Evolutionary conservation across 2,113 vertebrate genomes (phyloP).

Genomic region (Donacobius atricapilla): DNA sequence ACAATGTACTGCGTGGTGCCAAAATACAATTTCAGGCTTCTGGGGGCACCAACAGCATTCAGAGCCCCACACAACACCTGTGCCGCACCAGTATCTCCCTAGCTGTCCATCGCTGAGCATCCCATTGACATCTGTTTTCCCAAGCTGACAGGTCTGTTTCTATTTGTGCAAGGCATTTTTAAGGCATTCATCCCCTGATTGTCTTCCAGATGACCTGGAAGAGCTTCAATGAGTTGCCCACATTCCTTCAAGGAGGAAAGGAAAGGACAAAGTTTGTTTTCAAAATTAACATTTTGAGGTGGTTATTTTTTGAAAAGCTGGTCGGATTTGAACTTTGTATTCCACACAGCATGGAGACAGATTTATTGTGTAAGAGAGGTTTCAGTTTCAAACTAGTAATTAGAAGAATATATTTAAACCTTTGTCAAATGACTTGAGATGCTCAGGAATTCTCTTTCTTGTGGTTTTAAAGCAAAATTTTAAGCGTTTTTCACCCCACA

Average conservation of each 20-base stretch:
- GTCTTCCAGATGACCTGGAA: not conserved
- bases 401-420: not conserved
- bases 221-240: not conserved
- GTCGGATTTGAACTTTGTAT: not conserved
- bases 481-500: not conserved
- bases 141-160: not conserved
- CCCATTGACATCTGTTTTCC: not conserved
- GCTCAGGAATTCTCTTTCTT: not conserved
- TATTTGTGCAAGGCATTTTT: not conserved
- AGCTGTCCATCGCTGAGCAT: not conserved
- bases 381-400: not conserved
- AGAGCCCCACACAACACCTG: not conserved
- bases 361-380: not conserved
- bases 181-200: not conserved
- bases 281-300: not conserved
- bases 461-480: not conserved
- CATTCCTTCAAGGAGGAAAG: not conserved
- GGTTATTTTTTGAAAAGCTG: accelerated
- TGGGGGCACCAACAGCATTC: not conserved
- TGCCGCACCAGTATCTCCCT: not conserved
- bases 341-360: not conserved
- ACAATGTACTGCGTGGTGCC: not conserved
- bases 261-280: not conserved
- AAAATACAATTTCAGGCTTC: not conserved
- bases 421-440: not conserved